These are phyloP conservation scores for Patella depressa DNA, from an alignment of 2,888 invertebrate species.

Conservation along the genomic window DNA sequence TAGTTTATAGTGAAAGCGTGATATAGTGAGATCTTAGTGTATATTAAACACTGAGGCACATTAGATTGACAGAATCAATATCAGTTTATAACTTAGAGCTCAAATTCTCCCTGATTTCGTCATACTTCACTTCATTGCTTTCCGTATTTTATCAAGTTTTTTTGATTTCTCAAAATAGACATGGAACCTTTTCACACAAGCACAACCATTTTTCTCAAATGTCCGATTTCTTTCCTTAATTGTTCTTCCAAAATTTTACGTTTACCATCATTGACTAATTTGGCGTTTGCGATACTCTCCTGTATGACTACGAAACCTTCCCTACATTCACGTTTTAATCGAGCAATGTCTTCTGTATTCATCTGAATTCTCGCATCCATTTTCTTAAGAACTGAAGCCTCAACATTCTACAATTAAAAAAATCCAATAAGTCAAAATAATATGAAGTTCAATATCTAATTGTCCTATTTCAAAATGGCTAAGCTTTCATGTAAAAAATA, in stretches of 20 bases:
- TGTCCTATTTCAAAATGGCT: too few relatives aligned
- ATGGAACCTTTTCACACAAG: conserved; percentile 49
- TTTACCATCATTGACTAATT: conserved; percentile 69
- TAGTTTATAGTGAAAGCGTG: too few relatives aligned
- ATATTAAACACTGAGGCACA: too few relatives aligned
- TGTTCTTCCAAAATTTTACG: conserved; percentile 68
- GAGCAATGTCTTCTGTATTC: conserved; percentile 60
- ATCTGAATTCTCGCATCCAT: conserved; percentile 49
- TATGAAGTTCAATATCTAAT: too few relatives aligned
- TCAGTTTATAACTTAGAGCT: too few relatives aligned
- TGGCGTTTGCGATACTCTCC: conserved; percentile 69
- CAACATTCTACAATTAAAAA: conserved; percentile 51
- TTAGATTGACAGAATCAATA: too few relatives aligned
- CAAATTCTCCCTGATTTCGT: too few relatives aligned
- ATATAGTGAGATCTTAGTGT: too few relatives aligned
- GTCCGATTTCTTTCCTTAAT: conserved; percentile 68
- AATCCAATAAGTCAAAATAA: not conserved
- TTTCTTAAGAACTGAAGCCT: conserved; percentile 49
- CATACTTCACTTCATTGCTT: too few relatives aligned
- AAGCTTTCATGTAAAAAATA: too few relatives aligned
- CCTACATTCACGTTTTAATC: conserved; percentile 65
- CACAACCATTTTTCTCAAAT: conserved; percentile 71
- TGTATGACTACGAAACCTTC: conserved; percentile 69
- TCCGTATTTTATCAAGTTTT: too few relatives aligned
- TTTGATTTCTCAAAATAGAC: not conserved